These are phyloP conservation scores for Biston stratarius DNA, from an alignment of 2,888 invertebrate genomes.

Conservation along the genomic window DNA sequence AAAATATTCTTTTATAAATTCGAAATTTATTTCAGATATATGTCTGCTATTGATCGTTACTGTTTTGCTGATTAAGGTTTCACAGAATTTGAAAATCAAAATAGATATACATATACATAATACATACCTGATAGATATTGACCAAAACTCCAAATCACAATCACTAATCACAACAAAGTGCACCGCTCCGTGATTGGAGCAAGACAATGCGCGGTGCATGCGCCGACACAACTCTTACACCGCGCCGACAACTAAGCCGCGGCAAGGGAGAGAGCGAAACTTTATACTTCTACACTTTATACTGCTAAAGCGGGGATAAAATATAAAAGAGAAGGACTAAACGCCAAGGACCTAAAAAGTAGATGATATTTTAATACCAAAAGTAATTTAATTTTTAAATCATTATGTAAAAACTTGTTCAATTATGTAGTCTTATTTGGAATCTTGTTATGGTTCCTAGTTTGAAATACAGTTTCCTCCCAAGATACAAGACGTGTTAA, in stretches of 20 bases:
- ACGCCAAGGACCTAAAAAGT: constrained; percentile 14
- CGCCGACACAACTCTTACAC: constrained; percentile 54
- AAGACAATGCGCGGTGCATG: constrained; percentile 42
- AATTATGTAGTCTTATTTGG: neutral
- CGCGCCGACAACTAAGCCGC: constrained; percentile 61
- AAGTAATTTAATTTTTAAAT: constrained; percentile 3
- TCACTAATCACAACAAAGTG: constrained; percentile 37
- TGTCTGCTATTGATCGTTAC: too few relatives aligned
- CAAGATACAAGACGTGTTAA: neutral
- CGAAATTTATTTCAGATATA: too few relatives aligned
- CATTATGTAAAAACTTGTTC: neutral
- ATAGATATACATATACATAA: neutral
- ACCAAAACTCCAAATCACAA: constrained; percentile 32
- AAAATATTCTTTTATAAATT: too few relatives aligned
- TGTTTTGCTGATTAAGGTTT: neutral
- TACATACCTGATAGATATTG: constrained; percentile 28
- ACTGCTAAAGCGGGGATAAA: constrained; percentile 60
- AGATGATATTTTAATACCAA: constrained; percentile 9
- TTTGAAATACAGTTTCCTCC: neutral
- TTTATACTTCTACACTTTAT: constrained; percentile 55
- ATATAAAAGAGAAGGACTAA: constrained; percentile 21
- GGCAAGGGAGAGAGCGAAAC: constrained; percentile 57
- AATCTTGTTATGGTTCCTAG: neutral
- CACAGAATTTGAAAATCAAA: neutral
- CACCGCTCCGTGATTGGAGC: constrained; percentile 27